These are phyloP conservation scores for Gallinago solitaria DNA, from an alignment of 2,797 vertebrate species.

Conservation along the genomic window DNA sequence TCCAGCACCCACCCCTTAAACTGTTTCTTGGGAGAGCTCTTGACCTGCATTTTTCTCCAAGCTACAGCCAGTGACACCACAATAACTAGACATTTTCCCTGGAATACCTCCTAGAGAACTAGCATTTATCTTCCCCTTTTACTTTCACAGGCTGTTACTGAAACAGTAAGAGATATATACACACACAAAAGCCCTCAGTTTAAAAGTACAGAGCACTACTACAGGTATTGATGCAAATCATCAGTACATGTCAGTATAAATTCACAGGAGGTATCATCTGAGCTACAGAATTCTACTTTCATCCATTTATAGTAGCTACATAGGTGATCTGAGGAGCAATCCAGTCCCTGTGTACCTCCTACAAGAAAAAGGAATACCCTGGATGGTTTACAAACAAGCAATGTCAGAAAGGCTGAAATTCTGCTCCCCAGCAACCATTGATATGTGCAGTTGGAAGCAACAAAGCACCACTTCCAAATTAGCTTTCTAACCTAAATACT, in stretches of 20 bases:
- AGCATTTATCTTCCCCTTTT: neutral
- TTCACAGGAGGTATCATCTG: neutral
- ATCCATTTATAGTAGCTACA: neutral
- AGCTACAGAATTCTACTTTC: neutral
- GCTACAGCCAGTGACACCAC: neutral
- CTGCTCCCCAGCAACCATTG: neutral
- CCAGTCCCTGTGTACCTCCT: neutral
- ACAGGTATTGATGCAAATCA: neutral
- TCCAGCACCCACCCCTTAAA: neutral
- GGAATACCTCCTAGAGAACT: neutral
- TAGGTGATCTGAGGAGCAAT: neutral
- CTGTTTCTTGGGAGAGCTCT: neutral
- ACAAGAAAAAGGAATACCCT: neutral
- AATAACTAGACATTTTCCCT: neutral
- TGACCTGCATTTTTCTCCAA: neutral
- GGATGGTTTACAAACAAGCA: neutral
- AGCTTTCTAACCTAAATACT: neutral
- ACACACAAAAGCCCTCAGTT: neutral
- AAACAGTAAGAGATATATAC: neutral
- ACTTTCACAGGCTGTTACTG: neutral
- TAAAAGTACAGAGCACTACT: neutral
- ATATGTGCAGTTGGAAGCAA: neutral
- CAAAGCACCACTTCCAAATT: neutral
- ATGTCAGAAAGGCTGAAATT: neutral
- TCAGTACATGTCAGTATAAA: neutral